These are phyloP conservation scores for Ceratina japonica DNA, from an alignment of 1,140 invertebrate genomes.

Conservation along the genomic window DNA sequence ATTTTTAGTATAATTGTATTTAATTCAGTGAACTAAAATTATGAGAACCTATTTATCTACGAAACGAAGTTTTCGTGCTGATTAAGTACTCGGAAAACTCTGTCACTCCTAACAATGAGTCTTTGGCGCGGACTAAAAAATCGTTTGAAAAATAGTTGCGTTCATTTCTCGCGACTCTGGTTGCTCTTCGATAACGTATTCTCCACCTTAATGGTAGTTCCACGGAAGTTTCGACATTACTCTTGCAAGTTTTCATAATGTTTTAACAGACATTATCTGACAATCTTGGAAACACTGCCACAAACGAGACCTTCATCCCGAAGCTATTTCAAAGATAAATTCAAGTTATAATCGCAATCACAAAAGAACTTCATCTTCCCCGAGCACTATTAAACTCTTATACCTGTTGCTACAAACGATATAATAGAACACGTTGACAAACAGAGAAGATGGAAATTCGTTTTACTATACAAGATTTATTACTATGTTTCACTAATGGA, in stretches of 20 bases:
- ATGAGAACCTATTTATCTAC: too few species aligned
- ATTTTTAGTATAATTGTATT: too few species aligned
- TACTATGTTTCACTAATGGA: too few species aligned
- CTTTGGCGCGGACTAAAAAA: background rate
- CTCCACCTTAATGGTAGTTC: background rate
- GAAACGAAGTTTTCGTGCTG: too few species aligned
- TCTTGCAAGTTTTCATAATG: background rate
- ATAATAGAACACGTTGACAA: background rate
- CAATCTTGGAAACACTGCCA: background rate
- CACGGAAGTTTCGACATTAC: background rate
- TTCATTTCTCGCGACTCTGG: background rate
- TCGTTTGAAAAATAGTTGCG: background rate
- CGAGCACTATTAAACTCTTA: background rate
- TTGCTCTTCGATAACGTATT: background rate
- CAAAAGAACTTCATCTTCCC: background rate
- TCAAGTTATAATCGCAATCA: background rate
- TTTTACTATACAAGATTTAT: too few species aligned
- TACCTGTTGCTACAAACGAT: slow-evolving; percentile 6
- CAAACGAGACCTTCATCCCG: background rate
- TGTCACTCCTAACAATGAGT: background rate
- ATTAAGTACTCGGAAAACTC: too few species aligned
- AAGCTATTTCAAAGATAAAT: background rate
- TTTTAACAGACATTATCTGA: slow-evolving; percentile 1
- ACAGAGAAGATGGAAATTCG: too few species aligned
- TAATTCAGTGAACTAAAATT: too few species aligned